Conservation (phyloP, 2,113 vertebrate genomes). For the Sinocyclocheilus anophthalmus region DNA sequence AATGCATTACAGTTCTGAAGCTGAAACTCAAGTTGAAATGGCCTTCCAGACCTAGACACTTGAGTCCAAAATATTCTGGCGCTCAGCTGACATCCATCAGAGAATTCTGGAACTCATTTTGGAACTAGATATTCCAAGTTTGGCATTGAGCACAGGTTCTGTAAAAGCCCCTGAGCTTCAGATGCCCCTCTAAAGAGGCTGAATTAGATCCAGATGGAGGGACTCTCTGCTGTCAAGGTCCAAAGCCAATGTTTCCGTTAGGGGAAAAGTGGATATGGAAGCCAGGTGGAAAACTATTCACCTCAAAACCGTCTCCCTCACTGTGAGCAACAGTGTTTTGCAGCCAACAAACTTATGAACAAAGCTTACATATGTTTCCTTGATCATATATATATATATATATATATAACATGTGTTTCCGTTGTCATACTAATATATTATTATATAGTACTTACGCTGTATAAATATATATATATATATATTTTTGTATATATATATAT, state of each 20-base stretch:
- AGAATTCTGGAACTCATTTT: background rate
- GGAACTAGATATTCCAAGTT: slow-evolving; percentile 4
- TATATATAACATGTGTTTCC: too few relatives aligned
- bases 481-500: too few relatives aligned
- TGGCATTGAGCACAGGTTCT: slow-evolving; percentile 16
- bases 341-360: background rate
- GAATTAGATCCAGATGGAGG: slow-evolving; percentile 71
- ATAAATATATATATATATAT: too few relatives aligned
- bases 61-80: slow-evolving; percentile 5
- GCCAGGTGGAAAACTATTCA: slow-evolving; percentile 20
- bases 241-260: slow-evolving; percentile 44
- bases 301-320: slow-evolving; percentile 16
- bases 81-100: slow-evolving; percentile 3
- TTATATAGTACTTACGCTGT: too few relatives aligned
- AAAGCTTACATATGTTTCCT: background rate
- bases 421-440: too few relatives aligned
- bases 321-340: background rate
- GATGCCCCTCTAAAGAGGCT: slow-evolving; percentile 59
- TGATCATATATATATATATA: too few relatives aligned
- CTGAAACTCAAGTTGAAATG: background rate
- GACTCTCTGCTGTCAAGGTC: slow-evolving; percentile 49
- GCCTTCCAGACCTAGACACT: background rate
- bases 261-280: background rate
- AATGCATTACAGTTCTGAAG: background rate
- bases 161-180: slow-evolving; percentile 55